A percentile compares a stretch with the other conserved stretches of the same genome.
Conservation (phyloP, 2,113 vertebrate species). For the Dipodomys stephensi region DNA sequence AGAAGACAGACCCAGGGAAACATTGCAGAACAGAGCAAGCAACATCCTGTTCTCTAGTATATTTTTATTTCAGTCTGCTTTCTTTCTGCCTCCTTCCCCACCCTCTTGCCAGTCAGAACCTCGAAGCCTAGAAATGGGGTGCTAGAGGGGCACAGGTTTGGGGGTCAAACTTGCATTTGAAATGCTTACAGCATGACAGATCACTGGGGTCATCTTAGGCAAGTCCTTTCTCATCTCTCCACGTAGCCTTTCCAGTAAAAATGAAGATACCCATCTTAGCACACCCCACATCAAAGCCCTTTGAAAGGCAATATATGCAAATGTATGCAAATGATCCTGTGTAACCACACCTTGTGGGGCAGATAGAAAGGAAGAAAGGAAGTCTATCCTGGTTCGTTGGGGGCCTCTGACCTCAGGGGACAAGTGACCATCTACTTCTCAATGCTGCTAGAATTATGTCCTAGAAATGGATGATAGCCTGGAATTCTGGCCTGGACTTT, state of each 20-base stretch:
- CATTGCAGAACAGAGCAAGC: not conserved
- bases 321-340: not conserved
- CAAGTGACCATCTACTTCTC: not conserved
- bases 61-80: slow-evolving; percentile 32
- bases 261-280: not conserved
- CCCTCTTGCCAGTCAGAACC: not conserved
- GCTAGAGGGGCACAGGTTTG: not conserved
- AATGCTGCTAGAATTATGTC: not conserved
- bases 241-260: not conserved
- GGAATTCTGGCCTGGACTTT: not conserved
- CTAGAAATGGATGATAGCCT: not conserved
- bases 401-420: not conserved
- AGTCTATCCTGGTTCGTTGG: not conserved
- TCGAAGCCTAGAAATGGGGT: not conserved
- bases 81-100: not conserved
- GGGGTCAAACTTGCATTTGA: not conserved
- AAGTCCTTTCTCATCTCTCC: not conserved
- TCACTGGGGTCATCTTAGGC: not conserved
- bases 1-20: slow-evolving; percentile 27
- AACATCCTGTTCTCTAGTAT: not conserved
- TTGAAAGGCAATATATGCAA: not conserved
- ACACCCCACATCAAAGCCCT: not conserved
- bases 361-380: not conserved
- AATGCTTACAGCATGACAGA: not conserved
- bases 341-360: not conserved